Percentiles rank a stretch among this genome's conserved stretches.
These are phyloP conservation scores for Hyperoplus immaculatus DNA, from an alignment of 2,797 vertebrate genomes.

Conservation along the genomic window DNA sequence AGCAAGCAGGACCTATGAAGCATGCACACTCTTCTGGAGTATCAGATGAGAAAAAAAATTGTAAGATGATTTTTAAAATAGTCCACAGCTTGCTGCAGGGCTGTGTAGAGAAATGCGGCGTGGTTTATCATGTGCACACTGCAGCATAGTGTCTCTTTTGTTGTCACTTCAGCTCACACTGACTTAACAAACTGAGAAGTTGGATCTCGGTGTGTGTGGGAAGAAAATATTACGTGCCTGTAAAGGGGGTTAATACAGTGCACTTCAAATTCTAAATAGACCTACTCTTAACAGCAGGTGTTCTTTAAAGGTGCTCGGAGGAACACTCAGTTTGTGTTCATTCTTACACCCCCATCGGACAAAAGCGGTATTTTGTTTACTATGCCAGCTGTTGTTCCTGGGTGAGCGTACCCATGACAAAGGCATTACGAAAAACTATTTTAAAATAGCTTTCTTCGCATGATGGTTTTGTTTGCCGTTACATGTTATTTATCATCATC, in stretches of 20 bases:
- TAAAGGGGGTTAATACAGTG: constrained; percentile 2
- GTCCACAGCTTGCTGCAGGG: constrained; percentile 46
- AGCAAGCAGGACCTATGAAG: too few species aligned
- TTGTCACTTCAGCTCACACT: constrained; percentile 52
- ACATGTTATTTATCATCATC: too few species aligned
- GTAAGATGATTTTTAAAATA: constrained; percentile 5
- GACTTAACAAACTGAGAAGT: constrained; percentile 38
- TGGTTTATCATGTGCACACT: constrained; percentile 77
- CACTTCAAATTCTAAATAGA: background rate
- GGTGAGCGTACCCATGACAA: too few species aligned
- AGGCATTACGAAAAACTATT: too few species aligned
- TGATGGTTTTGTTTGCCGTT: too few species aligned
- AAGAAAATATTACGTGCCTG: background rate
- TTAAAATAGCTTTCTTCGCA: too few species aligned
- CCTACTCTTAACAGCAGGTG: background rate
- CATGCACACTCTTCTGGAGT: background rate
- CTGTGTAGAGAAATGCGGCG: constrained; percentile 58
- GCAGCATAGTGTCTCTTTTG: constrained; percentile 76
- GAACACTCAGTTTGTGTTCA: too few species aligned
- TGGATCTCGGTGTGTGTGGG: constrained; percentile 12
- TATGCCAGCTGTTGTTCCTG: too few species aligned
- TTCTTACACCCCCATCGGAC: too few species aligned
- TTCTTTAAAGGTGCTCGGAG: background rate
- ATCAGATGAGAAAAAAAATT: constrained; percentile 16
- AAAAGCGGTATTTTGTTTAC: too few species aligned